Evolutionary conservation across 2,797 vertebrate species (phyloP).

Genomic region (Cynopterus sphinx): DNA sequence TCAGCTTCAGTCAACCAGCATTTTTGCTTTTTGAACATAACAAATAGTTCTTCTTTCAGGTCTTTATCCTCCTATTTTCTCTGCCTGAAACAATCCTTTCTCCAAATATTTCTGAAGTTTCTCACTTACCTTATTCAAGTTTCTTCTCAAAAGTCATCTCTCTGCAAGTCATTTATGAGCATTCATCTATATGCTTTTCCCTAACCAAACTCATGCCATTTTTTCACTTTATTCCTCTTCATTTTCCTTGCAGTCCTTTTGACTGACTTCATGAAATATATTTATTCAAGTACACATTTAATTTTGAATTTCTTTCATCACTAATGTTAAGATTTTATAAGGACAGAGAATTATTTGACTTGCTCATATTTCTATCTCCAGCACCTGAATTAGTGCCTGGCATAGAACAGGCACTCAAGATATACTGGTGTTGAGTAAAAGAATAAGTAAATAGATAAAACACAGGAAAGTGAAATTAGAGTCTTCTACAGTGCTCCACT

Average conservation of each 20-base stretch:
- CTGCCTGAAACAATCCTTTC: not conserved
- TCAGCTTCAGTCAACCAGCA: not conserved
- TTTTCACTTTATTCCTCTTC: not conserved
- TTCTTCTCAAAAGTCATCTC: not conserved
- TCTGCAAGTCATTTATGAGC: not conserved
- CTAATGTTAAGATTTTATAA: not conserved
- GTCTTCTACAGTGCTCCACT: not conserved
- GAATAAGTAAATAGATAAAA: not conserved
- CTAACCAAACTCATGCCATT: accelerated
- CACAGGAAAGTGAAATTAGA: not conserved
- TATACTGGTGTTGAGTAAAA: not conserved
- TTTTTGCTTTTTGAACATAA: not conserved
- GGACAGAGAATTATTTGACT: not conserved
- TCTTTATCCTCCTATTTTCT: not conserved
- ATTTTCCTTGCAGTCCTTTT: not conserved
- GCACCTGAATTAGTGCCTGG: not conserved
- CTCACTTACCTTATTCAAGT: not conserved
- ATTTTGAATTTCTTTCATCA: not conserved
- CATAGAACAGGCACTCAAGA: not conserved
- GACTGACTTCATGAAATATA: not conserved
- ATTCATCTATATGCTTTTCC: not conserved
- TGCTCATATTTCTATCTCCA: not conserved
- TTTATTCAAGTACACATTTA: not conserved
- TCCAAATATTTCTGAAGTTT: not conserved
- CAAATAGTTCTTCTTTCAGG: not conserved